Conservation (phyloP, 2,113 vertebrate species). For the Cochlearius cochlearius region DNA sequence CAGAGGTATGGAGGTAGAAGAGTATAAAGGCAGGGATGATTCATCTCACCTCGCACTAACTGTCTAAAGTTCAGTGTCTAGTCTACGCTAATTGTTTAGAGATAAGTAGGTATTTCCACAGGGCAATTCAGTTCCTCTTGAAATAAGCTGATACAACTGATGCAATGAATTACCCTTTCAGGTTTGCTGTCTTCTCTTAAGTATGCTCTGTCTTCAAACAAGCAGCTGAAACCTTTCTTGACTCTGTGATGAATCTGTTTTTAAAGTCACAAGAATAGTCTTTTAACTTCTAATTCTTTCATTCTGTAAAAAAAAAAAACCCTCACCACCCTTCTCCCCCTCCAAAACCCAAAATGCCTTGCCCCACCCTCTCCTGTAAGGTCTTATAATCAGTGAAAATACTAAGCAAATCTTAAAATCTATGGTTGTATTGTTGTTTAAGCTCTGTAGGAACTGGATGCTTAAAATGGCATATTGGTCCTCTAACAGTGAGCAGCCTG, state of each 20-base stretch:
- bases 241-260: neutral
- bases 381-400: neutral
- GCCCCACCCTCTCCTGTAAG: neutral
- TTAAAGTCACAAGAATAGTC: neutral
- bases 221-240: neutral
- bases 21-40: neutral
- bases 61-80: neutral
- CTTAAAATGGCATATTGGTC: neutral
- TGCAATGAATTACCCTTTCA: neutral
- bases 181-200: neutral
- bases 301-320: neutral
- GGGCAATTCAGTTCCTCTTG: neutral
- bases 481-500: neutral
- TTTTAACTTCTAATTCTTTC: neutral
- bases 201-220: neutral
- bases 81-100: neutral
- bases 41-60: neutral
- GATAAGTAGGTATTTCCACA: neutral
- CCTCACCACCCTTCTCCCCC: fast-evolving
- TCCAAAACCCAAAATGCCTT: neutral
- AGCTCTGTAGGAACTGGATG: neutral
- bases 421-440: neutral
- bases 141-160: neutral
- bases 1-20: neutral
- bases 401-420: neutral